A percentile compares a stretch with the other conserved stretches of the same genome.
These are phyloP conservation scores for Plectropomus leopardus DNA, from an alignment of 2,113 vertebrate genomes.

Conservation along the genomic window DNA sequence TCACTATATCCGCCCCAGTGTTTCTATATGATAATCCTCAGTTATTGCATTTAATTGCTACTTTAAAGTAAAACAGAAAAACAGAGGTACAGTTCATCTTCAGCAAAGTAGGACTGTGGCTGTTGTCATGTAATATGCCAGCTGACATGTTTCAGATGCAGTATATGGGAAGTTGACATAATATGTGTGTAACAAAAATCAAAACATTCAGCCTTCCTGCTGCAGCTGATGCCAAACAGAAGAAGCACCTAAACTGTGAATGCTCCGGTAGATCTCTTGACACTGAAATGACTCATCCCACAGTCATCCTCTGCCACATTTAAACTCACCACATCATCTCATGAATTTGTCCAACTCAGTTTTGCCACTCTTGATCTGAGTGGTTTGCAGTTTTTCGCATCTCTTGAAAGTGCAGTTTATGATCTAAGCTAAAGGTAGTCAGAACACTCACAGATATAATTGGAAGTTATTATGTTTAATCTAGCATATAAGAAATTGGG, in stretches of 20 bases:
- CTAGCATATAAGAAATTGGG: neutral
- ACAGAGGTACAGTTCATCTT: neutral
- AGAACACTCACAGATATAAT: neutral
- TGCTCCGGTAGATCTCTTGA: neutral
- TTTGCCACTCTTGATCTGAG: neutral
- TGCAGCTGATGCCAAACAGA: neutral
- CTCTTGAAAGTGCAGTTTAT: constrained; percentile 1
- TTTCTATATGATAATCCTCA: too few relatives aligned
- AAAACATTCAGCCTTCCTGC: neutral
- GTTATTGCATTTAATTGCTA: neutral
- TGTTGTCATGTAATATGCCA: neutral
- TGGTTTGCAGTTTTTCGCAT: neutral
- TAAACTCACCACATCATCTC: constrained; percentile 5
- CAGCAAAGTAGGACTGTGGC: neutral
- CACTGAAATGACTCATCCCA: constrained; percentile 33
- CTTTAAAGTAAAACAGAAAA: neutral
- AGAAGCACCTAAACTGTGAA: constrained; percentile 11
- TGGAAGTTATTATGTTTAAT: neutral
- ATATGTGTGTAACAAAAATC: constrained; percentile 18
- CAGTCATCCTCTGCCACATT: constrained; percentile 18
- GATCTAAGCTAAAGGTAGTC: neutral
- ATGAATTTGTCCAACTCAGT: constrained; percentile 6
- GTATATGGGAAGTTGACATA: neutral
- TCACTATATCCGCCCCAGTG: too few relatives aligned
- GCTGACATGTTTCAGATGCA: neutral